Base-by-base conservation (phyloP, 1,140 invertebrate genomes). In the Scaptomyza montana region DNA sequence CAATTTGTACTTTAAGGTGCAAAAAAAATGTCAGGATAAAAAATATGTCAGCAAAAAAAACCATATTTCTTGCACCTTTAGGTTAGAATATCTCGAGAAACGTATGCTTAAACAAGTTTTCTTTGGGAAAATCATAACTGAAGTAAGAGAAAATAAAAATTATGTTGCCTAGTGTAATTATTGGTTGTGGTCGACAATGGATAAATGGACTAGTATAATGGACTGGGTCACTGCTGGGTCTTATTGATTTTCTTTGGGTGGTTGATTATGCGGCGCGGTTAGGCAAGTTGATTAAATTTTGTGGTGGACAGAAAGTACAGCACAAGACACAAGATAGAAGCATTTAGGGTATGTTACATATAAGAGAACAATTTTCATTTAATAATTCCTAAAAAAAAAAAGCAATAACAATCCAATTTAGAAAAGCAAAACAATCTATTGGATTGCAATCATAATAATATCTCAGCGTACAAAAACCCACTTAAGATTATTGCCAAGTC, bases 201-300 rank as follows among this genome's bases (percentile, higher is more conserved):
- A 55, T 41, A 41, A 41, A 12, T 43, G 39, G 10, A 12, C 36
- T 67, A 16, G 16, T 16, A 9, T 36, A 79, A 79, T 79, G 73
- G 74, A 68, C 70, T 81, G 74, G 79, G 79, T 81, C 64, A 77
- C 43, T 64, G 50, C 39, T 67, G 65, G 59, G 41, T 54, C 12
- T 45, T 85, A 85, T 80, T 85, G 80, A 85, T 77, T 86, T 68
- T 77, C 60, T 67, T 47, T 50, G 39, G 13, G 49, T n/a, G 13
- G 43, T 7, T 9, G 10, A 47, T 28, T 39, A 45, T 50, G 19
- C 0, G 28, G n/a, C 41, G 25, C 47, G 36, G 13, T 19, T 13
- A 50, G 41, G 54, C 36, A 43, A 6, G 41, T 54, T 85, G 68
- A 85, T 84, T 86, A 63, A 77, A 70, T 51, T 74, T 33, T 51